Evolutionary conservation across 2,113 vertebrate genomes (phyloP), one percentile per base, ranked within the genome.

Genomic region (Puffinus mauretanicus): DNA sequence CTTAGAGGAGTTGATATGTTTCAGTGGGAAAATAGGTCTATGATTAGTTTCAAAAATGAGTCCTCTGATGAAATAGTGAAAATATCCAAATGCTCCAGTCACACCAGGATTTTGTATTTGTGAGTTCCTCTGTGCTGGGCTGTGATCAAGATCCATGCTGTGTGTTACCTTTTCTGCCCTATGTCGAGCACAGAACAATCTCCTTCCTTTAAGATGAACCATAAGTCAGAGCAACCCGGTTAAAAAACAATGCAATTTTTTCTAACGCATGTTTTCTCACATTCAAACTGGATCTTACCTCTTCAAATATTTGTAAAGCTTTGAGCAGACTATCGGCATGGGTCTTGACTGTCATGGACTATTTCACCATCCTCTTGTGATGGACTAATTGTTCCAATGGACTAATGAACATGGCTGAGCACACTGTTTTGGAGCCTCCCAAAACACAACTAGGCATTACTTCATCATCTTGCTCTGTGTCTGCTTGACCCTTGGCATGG

Each of bases 121-220:
- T 81, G 57, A 78, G 20, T 38, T 24, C 4, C 3, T 89, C 44
- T 40, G 30, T 60, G 7, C 27, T 73, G 47, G 38, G 26, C 16
- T 1, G 4, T 52, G 65, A 29, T 36, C n/a, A 70, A 88, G 27
- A 69, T 30, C 36, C 4, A 8, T 49, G 27, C 10, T 16, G 1
- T 0, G 1, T 24, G 16, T 19, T 52, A 60, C 4, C 1, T 52
- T 13, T 69, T 69, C 30, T 66, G 30, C 13, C 17, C 29, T n/a
- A 2, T 2, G 5, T 38, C 2, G 1, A 16, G 20, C 13, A 42
- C 3, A n/a, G 34, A 64, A 24, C 6, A 30, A 19, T 15, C 11
- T 71, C 9, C 38, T 71, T 26, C 14, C 34, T 69, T 80, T 57
- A 34, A 61, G 40, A 52, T 40, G 26, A 76, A 34, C 3, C 14